These are phyloP conservation scores for Tetrapedia diversipes DNA, from an alignment of 2,888 invertebrate species.

Conservation along the genomic window DNA sequence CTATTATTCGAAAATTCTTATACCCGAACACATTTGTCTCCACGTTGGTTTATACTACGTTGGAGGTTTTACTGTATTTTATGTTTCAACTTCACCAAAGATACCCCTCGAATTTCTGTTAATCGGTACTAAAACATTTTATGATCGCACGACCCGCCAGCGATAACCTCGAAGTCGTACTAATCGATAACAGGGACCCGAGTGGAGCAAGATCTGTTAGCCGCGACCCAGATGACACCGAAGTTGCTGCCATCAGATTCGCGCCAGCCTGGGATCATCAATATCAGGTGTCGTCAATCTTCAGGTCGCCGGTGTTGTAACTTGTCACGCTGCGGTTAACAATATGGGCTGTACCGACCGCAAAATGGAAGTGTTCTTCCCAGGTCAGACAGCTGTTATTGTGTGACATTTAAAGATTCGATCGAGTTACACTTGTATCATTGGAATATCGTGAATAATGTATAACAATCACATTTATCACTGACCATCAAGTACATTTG, in stretches of 20 bases:
- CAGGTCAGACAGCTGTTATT: not conserved
- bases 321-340: slow-evolving; percentile 17
- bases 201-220: not conserved
- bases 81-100: too few species aligned
- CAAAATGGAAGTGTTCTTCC: not conserved
- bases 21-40: too few species aligned
- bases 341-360: not conserved
- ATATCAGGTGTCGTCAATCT: slow-evolving; percentile 24
- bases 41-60: too few species aligned
- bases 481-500: too few species aligned
- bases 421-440: too few species aligned
- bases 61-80: too few species aligned
- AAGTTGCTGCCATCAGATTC: slow-evolving; percentile 4
- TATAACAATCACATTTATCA: too few species aligned
- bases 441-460: too few species aligned
- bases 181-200: slow-evolving; percentile 26
- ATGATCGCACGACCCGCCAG: not conserved
- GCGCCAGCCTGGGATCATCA: slow-evolving; percentile 15
- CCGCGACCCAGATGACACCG: not conserved
- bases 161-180: not conserved
- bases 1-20: too few species aligned
- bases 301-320: not conserved
- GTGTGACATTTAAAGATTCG: not conserved
- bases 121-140: not conserved
- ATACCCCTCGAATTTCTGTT: not conserved